These are phyloP conservation scores for Ophion costatus DNA, from an alignment of 2,888 invertebrate species.

Conservation along the genomic window DNA sequence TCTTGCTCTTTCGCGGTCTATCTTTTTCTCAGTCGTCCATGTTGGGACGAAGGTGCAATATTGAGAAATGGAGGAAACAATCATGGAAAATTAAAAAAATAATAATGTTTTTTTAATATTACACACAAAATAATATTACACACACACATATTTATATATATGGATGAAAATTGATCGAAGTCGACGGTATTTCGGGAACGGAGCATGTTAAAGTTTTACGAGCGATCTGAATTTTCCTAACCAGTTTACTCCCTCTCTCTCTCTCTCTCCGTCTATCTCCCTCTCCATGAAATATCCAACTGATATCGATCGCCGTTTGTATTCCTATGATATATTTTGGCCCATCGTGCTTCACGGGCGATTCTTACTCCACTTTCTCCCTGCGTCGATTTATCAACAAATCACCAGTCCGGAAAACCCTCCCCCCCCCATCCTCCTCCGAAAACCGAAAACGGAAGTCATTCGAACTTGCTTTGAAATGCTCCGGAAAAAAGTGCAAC, in stretches of 20 bases:
- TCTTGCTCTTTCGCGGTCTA: too few species aligned
- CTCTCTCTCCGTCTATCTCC: background rate
- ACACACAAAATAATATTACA: too few species aligned
- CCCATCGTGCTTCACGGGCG: background rate
- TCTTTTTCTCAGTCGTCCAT: too few species aligned
- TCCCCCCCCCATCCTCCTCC: too few species aligned
- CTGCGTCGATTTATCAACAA: background rate
- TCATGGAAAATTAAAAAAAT: background rate
- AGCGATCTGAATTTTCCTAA: conserved; percentile 1
- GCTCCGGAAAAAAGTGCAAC: background rate
- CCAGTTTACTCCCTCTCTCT: background rate
- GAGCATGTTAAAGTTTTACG: conserved; percentile 36
- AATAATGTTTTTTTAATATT: too few species aligned
- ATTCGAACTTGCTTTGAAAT: background rate
- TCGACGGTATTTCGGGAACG: conserved; percentile 3
- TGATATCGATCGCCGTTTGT: conserved; percentile 1
- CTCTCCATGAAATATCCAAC: conserved; percentile 1
- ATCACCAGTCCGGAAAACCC: background rate
- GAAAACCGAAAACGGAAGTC: background rate
- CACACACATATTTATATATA: background rate
- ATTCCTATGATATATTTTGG: background rate
- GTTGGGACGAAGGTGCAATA: too few species aligned
- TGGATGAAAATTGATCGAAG: background rate
- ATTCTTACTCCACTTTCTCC: background rate
- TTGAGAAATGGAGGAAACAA: too few species aligned